Conservation (phyloP, 92 coral and sea anemone species). For the Epizoanthus scotinus region DNA sequence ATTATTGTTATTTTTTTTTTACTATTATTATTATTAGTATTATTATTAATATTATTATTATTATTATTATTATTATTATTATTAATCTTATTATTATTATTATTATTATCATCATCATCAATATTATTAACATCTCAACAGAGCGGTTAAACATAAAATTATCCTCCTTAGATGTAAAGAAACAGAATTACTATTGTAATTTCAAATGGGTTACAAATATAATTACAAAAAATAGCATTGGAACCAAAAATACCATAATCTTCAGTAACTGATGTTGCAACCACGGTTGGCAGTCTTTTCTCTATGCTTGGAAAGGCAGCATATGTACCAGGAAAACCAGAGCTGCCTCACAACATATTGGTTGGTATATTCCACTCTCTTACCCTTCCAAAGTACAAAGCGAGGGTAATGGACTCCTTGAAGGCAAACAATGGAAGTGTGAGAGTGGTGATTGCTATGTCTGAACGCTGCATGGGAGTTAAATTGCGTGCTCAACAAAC, state of each 20-base stretch:
- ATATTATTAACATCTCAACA: no score
- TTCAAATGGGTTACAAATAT: slow-evolving; percentile 15
- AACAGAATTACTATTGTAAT: not conserved
- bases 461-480: slow-evolving; percentile 46
- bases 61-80: no score
- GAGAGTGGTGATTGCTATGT: slow-evolving; percentile 44
- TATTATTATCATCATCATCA: no score
- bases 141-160: no score
- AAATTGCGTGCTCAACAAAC: no score
- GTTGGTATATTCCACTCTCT: slow-evolving; percentile 51
- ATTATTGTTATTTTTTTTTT: no score
- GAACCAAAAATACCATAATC: not conserved
- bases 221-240: slow-evolving; percentile 10
- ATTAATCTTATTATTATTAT: no score
- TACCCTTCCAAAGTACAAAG: slow-evolving; percentile 44
- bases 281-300: slow-evolving; percentile 31
- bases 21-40: no score
- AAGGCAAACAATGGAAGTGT: slow-evolving; percentile 43
- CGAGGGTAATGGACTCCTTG: slow-evolving; percentile 43
- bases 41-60: no score
- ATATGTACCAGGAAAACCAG: slow-evolving; percentile 35
- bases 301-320: slow-evolving; percentile 37
- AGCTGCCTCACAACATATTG: slow-evolving; percentile 39
- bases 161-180: no score
- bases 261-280: slow-evolving; percentile 39